These are phyloP conservation scores for Pegoplata infirma DNA, from an alignment of 2,888 invertebrate species.

Conservation along the genomic window DNA sequence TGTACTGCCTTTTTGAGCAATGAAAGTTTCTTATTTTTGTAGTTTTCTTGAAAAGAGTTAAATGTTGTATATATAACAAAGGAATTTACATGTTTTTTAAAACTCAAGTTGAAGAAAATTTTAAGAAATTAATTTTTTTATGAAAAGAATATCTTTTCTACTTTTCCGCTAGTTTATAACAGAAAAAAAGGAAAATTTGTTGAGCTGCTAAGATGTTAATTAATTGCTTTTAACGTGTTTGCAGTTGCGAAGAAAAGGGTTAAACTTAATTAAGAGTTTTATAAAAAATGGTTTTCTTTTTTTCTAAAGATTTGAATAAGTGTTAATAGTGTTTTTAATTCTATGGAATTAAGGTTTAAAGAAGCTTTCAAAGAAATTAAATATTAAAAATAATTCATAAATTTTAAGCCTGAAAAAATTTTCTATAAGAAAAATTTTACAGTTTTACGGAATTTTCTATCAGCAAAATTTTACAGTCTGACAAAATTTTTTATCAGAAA, in stretches of 20 bases:
- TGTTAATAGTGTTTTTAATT: background rate
- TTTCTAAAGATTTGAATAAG: background rate
- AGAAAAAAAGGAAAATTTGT: background rate
- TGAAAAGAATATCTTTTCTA: background rate
- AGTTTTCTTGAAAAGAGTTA: background rate
- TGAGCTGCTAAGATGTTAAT: background rate
- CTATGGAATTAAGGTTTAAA: no score
- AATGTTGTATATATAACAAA: background rate
- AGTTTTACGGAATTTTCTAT: no score
- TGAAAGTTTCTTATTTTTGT: background rate
- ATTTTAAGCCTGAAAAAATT: no score
- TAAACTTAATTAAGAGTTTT: background rate
- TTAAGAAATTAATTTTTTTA: background rate
- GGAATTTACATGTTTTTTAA: background rate
- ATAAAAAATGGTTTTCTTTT: background rate
- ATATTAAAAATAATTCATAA: no score
- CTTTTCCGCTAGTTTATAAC: background rate
- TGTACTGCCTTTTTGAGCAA: background rate
- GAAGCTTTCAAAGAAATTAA: no score
- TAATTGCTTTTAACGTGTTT: background rate
- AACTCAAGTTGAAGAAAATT: background rate
- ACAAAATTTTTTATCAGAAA: no score
- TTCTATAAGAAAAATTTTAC: no score
- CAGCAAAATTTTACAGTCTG: no score
- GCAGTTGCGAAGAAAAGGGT: background rate